phyloP scores from a whole-genome alignment of 1,140 invertebrate genomes.

The Coptotermes formosanus region DNA sequence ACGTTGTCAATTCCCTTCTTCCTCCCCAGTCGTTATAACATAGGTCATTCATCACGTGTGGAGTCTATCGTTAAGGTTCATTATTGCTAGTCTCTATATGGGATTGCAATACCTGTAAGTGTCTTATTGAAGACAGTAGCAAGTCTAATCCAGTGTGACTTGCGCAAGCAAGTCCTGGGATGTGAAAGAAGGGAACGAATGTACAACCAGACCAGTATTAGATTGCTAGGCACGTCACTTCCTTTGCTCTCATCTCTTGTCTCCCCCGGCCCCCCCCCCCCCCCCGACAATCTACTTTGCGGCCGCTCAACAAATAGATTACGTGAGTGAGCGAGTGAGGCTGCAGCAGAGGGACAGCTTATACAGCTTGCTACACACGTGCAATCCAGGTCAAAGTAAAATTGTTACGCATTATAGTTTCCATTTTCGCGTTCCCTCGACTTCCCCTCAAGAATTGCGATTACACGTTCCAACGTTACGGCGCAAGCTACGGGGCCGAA shows the following conservation, averaged over 20 bases:
- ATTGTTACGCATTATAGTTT: conserved; percentile 32
- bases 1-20: not conserved
- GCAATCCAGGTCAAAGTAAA: conserved; percentile 31
- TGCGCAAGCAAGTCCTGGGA: not conserved
- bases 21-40: not conserved
- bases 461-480: not conserved
- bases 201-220: conserved; percentile 1
- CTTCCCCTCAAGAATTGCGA: not conserved
- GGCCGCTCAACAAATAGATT: conserved; percentile 35
- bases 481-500: not conserved
- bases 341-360: not conserved
- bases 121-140: conserved; percentile 24
- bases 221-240: conserved; percentile 28
- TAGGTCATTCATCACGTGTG: conserved; percentile 21
- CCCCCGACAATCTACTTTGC: conserved; percentile 32
- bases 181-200: not conserved
- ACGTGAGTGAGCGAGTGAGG: conserved; percentile 28
- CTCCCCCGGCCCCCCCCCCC: not conserved
- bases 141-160: conserved; percentile 23
- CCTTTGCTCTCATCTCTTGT: conserved; percentile 19
- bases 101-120: conserved; percentile 25
- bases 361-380: conserved; percentile 27
- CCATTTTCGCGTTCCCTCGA: conserved; percentile 22
- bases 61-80: not conserved
- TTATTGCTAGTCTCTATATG: not conserved